phyloP scores from a whole-genome alignment of 2,113 vertebrate genomes.

The Entomyzon cyanotis region DNA sequence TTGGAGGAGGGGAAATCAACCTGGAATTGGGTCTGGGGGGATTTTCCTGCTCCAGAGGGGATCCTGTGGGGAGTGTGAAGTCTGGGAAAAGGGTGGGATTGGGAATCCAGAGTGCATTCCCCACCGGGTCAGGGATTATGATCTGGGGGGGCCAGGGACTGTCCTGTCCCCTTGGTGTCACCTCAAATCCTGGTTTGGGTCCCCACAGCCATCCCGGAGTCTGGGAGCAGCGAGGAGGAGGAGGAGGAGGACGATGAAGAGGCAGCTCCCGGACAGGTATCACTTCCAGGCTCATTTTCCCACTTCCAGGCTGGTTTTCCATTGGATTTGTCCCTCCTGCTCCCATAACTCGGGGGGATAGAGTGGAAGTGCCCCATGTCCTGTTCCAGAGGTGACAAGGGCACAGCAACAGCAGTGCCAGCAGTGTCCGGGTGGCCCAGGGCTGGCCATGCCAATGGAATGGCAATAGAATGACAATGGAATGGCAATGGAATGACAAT shows the following conservation, averaged over 20 bases:
- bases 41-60: neutral
- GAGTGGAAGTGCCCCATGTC: neutral
- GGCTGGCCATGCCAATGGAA: neutral
- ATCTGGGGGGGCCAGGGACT: neutral
- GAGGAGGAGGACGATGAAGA: neutral
- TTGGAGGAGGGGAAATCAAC: neutral
- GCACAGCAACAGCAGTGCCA: no score
- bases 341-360: rapidly evolving
- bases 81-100: neutral
- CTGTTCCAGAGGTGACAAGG: neutral
- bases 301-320: rapidly evolving
- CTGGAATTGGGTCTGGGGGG: neutral
- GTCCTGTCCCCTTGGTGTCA: neutral
- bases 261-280: neutral
- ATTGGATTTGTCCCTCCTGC: neutral
- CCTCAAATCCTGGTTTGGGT: neutral
- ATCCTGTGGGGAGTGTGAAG: neutral
- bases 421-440: neutral
- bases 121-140: neutral
- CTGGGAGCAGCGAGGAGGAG: neutral
- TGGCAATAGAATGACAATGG: no score
- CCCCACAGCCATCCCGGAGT: neutral
- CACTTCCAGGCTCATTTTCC: neutral
- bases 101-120: neutral
- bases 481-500: no score